phyloP scores from a whole-genome alignment of 1,140 invertebrate genomes.

The Portunus trituberculatus region DNA sequence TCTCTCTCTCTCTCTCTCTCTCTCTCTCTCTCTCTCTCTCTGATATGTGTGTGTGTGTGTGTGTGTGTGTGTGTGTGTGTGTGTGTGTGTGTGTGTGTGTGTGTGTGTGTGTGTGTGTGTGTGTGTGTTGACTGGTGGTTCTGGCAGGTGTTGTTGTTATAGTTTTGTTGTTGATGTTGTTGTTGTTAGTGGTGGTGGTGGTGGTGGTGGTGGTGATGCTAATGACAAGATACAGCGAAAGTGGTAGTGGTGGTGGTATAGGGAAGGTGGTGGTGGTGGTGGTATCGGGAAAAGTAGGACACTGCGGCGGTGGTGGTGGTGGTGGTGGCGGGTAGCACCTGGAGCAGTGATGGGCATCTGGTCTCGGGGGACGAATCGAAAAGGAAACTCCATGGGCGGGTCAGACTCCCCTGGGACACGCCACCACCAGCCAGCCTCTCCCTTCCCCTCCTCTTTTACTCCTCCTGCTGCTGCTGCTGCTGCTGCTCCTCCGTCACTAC shows the following conservation, averaged over 20 bases:
- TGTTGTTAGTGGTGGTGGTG: neutral
- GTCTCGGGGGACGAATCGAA: conserved; percentile 50
- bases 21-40: no score
- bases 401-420: neutral
- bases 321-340: neutral
- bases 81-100: conserved; percentile 43
- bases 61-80: conserved; percentile 37
- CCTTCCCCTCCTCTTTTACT: neutral
- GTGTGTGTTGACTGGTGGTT: neutral
- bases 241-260: no score
- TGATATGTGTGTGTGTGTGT: conserved; percentile 32
- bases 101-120: conserved; percentile 22
- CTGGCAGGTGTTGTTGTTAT: neutral
- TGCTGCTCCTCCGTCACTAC: neutral
- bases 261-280: neutral
- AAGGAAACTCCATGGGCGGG: neutral
- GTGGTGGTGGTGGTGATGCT: neutral
- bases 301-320: neutral
- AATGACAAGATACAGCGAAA: no score
- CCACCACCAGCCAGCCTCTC: neutral
- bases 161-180: no score
- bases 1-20: no score
- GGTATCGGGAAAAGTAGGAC: neutral
- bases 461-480: neutral
- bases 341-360: conserved; percentile 30